A percentile compares a stretch with the other conserved stretches of the same genome.
Conservation (phyloP, 2,888 invertebrate species). For the Erebia epiphron region DNA sequence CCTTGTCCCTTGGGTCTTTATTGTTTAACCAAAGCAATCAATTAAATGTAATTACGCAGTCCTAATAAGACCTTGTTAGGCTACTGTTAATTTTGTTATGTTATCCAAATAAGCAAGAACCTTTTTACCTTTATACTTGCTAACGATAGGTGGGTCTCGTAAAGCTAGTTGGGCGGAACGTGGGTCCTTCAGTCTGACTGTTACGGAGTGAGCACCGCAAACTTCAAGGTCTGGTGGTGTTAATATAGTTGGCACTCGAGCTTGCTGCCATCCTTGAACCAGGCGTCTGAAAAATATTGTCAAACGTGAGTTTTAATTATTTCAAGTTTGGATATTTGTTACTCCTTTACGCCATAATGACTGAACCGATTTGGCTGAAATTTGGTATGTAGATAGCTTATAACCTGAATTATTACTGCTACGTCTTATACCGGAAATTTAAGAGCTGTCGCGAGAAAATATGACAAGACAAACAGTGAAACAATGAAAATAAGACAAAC, state of each 20-base stretch:
- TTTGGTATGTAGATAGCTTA: no score
- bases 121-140: constrained; percentile 93
- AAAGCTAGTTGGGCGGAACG: constrained; percentile 86
- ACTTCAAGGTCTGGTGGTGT: constrained; percentile 91
- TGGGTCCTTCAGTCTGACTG: constrained; percentile 84
- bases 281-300: constrained; percentile 50
- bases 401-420: no score
- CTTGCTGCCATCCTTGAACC: constrained; percentile 94
- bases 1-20: background rate
- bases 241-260: constrained; percentile 91
- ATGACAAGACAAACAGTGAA: no score
- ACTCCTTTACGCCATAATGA: no score
- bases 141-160: constrained; percentile 91
- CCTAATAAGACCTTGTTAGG: background rate
- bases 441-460: no score
- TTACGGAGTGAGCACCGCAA: constrained; percentile 87
- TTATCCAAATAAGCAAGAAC: background rate
- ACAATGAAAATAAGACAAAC: no score
- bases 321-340: no score
- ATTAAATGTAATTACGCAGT: background rate
- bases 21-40: constrained; percentile 3
- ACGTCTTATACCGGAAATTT: background rate
- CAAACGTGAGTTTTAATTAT: background rate
- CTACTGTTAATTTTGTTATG: background rate
- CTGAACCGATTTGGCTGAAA: no score